A percentile compares a stretch with the other conserved stretches of the same genome.
Evolutionary conservation across 2,888 invertebrate genomes (phyloP).

Genomic region (Lingula anatina): DNA sequence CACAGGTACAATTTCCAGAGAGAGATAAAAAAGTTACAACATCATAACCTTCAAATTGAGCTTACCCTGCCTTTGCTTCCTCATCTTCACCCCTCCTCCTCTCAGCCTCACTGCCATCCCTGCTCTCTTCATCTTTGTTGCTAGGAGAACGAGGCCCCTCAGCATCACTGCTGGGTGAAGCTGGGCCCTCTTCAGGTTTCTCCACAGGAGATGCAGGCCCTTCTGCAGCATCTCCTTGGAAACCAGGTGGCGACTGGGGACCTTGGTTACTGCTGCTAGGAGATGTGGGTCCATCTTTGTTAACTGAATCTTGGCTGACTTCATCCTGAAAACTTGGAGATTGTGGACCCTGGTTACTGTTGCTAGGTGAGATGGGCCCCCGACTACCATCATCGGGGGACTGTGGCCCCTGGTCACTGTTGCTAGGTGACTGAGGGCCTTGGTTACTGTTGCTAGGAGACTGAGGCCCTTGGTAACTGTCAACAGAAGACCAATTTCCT

Average conservation of each 20-base stretch:
- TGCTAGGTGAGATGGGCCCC: neutral
- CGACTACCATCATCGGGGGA: neutral
- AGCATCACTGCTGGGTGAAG: neutral
- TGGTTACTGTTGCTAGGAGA: no score
- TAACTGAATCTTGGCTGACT: neutral
- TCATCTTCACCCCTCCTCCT: no score
- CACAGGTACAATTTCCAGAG: slow-evolving; percentile 2
- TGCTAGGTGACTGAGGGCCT: slow-evolving; percentile 5
- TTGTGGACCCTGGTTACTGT: neutral
- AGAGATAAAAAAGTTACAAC: slow-evolving; percentile 5
- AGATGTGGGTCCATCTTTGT: neutral
- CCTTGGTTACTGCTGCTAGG: neutral
- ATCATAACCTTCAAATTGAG: neutral
- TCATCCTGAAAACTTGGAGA: neutral
- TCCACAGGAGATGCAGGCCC: slow-evolving; percentile 13
- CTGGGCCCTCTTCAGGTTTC: neutral
- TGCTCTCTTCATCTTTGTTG: neutral
- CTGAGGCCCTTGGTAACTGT: no score
- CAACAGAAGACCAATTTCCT: no score
- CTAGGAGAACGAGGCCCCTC: no score
- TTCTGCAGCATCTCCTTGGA: neutral
- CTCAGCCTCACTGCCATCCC: neutral
- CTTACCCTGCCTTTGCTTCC: slow-evolving; percentile 7
- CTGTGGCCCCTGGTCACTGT: slow-evolving; percentile 1
- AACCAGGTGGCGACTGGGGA: neutral